phyloP scores from a whole-genome alignment of 1,140 invertebrate genomes.

The Chelonus insularis region DNA sequence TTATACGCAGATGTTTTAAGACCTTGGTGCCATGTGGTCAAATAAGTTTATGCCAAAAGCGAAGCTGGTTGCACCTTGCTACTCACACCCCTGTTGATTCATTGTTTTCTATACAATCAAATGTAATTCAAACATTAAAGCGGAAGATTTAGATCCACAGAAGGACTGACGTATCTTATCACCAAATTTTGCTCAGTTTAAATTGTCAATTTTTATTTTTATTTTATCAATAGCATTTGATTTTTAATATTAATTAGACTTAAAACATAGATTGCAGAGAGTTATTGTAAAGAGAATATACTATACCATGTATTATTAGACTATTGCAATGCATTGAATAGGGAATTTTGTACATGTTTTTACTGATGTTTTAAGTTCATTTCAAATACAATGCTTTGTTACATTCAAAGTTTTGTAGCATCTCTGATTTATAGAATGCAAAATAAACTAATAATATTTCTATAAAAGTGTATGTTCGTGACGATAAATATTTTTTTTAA shows the following conservation, averaged over 20 bases:
- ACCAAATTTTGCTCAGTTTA: not conserved
- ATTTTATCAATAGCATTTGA: not conserved
- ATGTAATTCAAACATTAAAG: slow-evolving; percentile 12
- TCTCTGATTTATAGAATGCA: slow-evolving; percentile 44
- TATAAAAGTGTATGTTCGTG: slow-evolving; percentile 12
- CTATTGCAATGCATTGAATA: not conserved
- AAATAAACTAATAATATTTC: slow-evolving; percentile 37
- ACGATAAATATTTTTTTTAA: too few species aligned
- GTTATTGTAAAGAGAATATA: not conserved
- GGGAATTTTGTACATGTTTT: slow-evolving; percentile 7
- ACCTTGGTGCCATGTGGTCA: slow-evolving; percentile 28
- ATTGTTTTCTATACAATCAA: slow-evolving; percentile 21
- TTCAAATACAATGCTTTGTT: slow-evolving; percentile 39
- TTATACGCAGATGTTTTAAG: slow-evolving; percentile 39
- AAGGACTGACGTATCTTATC: too few species aligned
- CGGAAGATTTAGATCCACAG: slow-evolving; percentile 6
- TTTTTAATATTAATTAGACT: not conserved
- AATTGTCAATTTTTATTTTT: not conserved
- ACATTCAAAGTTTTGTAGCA: slow-evolving; percentile 44
- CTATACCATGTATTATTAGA: not conserved
- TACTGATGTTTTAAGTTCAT: slow-evolving; percentile 27
- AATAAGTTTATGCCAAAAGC: slow-evolving; percentile 29
- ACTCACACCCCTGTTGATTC: slow-evolving; percentile 13
- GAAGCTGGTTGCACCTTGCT: slow-evolving; percentile 33
- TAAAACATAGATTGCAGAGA: not conserved